Base-by-base conservation (phyloP, 2,113 vertebrate species). In the Hystrix cristata region DNA sequence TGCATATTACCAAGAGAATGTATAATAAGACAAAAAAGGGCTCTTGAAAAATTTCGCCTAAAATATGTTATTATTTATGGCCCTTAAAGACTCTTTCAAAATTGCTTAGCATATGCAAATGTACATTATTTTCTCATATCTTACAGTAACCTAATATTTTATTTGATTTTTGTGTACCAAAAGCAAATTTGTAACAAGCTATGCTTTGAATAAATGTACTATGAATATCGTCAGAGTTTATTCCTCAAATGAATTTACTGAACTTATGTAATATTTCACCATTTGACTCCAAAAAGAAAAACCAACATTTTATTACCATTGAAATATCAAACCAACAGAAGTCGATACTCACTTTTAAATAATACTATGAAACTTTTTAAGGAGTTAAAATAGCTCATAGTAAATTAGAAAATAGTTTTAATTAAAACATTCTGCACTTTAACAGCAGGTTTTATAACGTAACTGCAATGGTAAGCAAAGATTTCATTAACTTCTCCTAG, bases 361-460 rank as follows among this genome's bases (percentile, higher is more conserved):
- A 93, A 85, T 85, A 13, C 59, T 38, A 74, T 91, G 72, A 89
- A 95, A 83, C 1, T 46, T 87, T 95, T 95, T 74, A 94, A 43
- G 60, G 10, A 96, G 31, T 90, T 96, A 55, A 97, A 97, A 88
- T 29, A 90, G 13, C 5, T 96, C 76, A 95, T 96, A 95, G 15
- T 80, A 89, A 14, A 92, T 87, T 71, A 81, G 80, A 91, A 97
- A 94, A 76, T 97, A 96, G 81, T 95, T 97, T 95, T 83, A 87
- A 97, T 95, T 96, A 97, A 95, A 88, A n/a, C 11, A 94, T 93
- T 90, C 51, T 69, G 72, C 5, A 93, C 46, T 96, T 91, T 69
- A 71, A 87, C 27, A 94, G 10, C 65, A 14, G 67, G 60, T 92
- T 96, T 81, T 80, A 64, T 92, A 93, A 95, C 14, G 15, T 80